Base-by-base conservation (phyloP, 2,113 vertebrate species). In the Corythaixoides concolor region DNA sequence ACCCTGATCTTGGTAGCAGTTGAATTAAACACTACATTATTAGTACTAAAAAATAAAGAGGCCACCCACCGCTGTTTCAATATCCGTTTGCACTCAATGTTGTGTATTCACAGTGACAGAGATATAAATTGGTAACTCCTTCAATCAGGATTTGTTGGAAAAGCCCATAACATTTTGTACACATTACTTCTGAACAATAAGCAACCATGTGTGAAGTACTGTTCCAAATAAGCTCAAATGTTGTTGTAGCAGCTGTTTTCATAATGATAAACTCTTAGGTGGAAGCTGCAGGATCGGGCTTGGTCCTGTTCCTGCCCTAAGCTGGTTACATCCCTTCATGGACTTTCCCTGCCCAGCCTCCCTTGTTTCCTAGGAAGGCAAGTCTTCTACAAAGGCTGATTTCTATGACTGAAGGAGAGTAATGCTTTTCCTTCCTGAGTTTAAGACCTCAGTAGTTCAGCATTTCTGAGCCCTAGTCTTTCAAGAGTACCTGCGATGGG, bases 401-500 rank as follows among this genome's bases (percentile, higher is more conserved):
- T 83, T 32, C 41, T 58, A 32, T 27, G 69, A 12, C 24, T 69
- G 50, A 87, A 89, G 37, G 18, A 23, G 30, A 80, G 53, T 16
- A 12, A 11, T 69, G 27, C 6, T 56, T 39, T 69, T 93, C 11
- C 15, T 67, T 75, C 7, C 52, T 68, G 20, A 43, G 3, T n/a
- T 55, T 74, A 58, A 37, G 17, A 33, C 11, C 15, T 22, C 20
- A 6, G 32, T 11, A 45, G 21, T 35, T 81, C 12, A 52, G 32
- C 39, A 22, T 35, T 89, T 74, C 52, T 59, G 28, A 93, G 37
- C 10, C 72, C n/a, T 53, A 1, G 2, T 53, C 49, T 88, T 69
- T 43, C n/a, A 62, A 56, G 28, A 41, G 6, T 37, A n/a, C 23
- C 12, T 72, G 30, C 0, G 0, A 5, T 47, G 39, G 10, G 19